Evolutionary conservation across 2,797 vertebrate genomes (phyloP).

Genomic region (Tarsius wallacei): DNA sequence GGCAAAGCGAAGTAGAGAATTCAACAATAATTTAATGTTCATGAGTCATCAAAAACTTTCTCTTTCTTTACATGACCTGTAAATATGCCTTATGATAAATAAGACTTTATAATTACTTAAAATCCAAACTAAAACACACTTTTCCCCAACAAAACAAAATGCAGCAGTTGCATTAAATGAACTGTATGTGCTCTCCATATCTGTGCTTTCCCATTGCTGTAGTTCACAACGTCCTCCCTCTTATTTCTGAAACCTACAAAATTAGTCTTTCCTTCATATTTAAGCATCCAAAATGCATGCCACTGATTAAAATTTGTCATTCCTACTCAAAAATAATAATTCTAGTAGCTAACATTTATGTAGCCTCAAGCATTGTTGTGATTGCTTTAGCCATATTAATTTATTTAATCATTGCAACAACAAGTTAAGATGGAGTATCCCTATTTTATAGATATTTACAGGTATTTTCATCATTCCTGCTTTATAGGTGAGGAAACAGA

Average conservation of each 20-base stretch:
- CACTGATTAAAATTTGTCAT: background rate
- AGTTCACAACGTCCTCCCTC: background rate
- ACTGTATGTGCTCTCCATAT: background rate
- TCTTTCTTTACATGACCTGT: background rate
- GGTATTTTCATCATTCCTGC: background rate
- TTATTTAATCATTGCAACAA: background rate
- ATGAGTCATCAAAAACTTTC: background rate
- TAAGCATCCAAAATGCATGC: background rate
- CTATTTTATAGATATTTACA: background rate
- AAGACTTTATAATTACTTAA: background rate
- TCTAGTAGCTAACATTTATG: background rate
- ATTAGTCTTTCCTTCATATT: background rate
- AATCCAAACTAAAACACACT: background rate
- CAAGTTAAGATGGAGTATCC: background rate
- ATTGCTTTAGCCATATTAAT: background rate
- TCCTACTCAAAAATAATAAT: background rate
- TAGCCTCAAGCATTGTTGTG: background rate
- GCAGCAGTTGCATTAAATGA: background rate
- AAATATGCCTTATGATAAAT: background rate
- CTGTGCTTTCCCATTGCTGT: background rate
- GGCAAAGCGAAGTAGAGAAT: background rate
- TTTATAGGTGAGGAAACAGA: slow-evolving; percentile 15
- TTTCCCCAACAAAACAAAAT: background rate
- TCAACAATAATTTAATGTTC: background rate
- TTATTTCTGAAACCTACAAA: background rate